Percentiles rank a stretch among this genome's conserved stretches.
Conservation (phyloP, 2,797 vertebrate species). For the Pseudochirops cupreus region DNA sequence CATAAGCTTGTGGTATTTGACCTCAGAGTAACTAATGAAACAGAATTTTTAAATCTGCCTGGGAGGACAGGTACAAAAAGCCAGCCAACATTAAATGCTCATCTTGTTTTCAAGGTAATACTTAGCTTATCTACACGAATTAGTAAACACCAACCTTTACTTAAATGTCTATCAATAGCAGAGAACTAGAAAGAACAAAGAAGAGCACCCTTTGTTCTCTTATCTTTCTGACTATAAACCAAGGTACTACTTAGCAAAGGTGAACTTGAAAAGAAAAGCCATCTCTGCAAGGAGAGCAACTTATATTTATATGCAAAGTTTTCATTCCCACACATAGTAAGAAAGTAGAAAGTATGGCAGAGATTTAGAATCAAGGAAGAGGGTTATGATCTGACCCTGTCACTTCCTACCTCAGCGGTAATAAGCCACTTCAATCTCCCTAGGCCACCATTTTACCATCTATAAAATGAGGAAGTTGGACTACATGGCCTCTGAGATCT, state of each 20-base stretch:
- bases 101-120: slow-evolving; percentile 63
- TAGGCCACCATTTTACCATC: background rate
- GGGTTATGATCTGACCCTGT: background rate
- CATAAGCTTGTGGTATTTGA: slow-evolving; percentile 34
- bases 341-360: background rate
- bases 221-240: slow-evolving; percentile 55
- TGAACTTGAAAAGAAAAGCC: background rate
- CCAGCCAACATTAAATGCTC: slow-evolving; percentile 34
- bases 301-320: background rate
- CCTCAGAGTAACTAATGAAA: slow-evolving; percentile 50
- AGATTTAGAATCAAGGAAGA: background rate
- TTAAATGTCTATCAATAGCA: slow-evolving; percentile 38
- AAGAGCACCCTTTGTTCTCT: slow-evolving; percentile 34
- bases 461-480: background rate
- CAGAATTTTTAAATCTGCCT: slow-evolving; percentile 44
- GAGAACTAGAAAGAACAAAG: slow-evolving; percentile 50
- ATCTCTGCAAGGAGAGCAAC: background rate
- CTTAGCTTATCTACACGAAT: slow-evolving; percentile 55
- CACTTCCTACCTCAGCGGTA: background rate
- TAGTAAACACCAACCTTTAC: slow-evolving; percentile 47
- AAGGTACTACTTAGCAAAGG: background rate
- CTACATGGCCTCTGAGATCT: background rate
- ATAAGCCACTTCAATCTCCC: background rate
- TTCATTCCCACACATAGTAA: background rate
- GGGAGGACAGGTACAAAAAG: slow-evolving; percentile 64